Base-by-base conservation (phyloP, 2,113 vertebrate species). In the Tragulus kanchil region DNA sequence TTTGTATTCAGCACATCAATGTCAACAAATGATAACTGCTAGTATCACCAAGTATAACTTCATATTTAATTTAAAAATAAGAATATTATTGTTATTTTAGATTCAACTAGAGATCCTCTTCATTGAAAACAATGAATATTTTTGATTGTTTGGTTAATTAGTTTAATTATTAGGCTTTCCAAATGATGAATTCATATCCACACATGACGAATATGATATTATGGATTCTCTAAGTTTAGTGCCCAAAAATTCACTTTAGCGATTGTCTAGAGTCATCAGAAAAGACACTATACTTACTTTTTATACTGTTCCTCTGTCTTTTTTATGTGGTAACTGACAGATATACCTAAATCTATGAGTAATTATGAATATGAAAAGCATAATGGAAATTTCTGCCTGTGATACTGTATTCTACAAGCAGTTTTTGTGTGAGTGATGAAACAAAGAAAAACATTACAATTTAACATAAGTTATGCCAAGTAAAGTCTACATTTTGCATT, bases 241-340 rank as follows among this genome's bases (percentile, higher is more conserved):
- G 14, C 59, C 28, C 48, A 82, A 82, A 90, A 67, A 89, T 67
- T 78, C 7, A 59, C 15, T 77, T 94, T 85, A 64, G 36, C 85
- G 25, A 88, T 56, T 71, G 48, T 25, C 25, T 90, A 56, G 5
- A 69, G 6, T 90, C 77, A 42, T 88, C 21, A 71, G 26, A 6
- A 92, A 94, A 96, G 26, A 83, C 48, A 71, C 19, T 94, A 45
- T 42, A 26, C 25, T 88, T 92, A 56, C 61, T 77, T 77, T 95
- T 92, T 28, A 89, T 3, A 58, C 6, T 45, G 0, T 61, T 92
- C 8, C 42, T 67, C 17, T 89, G 1, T 82, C 3, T 67, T 96
- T 87, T 89, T 95, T 15, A 71, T 88, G 16, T 90, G 61, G 82
- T 3, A 89, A 42, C 64, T 71, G 14, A 89, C 52, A 85, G 45